phyloP scores from a whole-genome alignment of 2,888 invertebrate species.

The Parapristionchus giblindavisi region DNA sequence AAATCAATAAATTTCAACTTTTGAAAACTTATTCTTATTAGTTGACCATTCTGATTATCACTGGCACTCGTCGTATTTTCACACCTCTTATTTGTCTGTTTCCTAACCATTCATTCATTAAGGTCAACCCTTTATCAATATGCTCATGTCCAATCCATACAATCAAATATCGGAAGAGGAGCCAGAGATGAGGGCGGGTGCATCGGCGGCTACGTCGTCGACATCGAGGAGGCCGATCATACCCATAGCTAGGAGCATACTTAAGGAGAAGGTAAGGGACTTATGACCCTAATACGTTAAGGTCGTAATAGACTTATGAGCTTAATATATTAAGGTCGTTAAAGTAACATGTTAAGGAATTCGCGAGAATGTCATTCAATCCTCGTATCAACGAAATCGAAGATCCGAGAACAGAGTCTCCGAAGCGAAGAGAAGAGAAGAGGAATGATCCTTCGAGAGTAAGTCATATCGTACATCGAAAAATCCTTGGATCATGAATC shows the following conservation, averaged over 20 bases:
- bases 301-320: neutral
- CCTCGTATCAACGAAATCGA: slow-evolving; percentile 42
- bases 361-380: slow-evolving; percentile 66
- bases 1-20: too few relatives aligned
- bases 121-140: slow-evolving; percentile 11
- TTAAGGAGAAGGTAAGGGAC: slow-evolving; percentile 9
- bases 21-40: too few relatives aligned
- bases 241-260: slow-evolving; percentile 2
- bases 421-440: slow-evolving; percentile 26
- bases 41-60: too few relatives aligned
- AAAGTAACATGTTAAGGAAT: slow-evolving; percentile 47
- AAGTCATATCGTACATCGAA: neutral
- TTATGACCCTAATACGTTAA: neutral
- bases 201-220: too few relatives aligned
- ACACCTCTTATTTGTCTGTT: too few relatives aligned
- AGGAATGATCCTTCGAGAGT: slow-evolving; percentile 4
- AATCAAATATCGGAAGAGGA: slow-evolving; percentile 2
- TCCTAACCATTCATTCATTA: neutral
- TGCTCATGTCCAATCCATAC: slow-evolving; percentile 27
- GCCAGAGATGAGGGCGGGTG: slow-evolving; percentile 17
- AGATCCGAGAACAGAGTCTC: slow-evolving; percentile 36
- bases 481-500: too few relatives aligned
- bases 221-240: too few relatives aligned
- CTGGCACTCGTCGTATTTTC: too few relatives aligned
- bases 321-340: neutral